phyloP scores from a whole-genome alignment of 2,888 invertebrate species.

The Sicus ferrugineus region DNA sequence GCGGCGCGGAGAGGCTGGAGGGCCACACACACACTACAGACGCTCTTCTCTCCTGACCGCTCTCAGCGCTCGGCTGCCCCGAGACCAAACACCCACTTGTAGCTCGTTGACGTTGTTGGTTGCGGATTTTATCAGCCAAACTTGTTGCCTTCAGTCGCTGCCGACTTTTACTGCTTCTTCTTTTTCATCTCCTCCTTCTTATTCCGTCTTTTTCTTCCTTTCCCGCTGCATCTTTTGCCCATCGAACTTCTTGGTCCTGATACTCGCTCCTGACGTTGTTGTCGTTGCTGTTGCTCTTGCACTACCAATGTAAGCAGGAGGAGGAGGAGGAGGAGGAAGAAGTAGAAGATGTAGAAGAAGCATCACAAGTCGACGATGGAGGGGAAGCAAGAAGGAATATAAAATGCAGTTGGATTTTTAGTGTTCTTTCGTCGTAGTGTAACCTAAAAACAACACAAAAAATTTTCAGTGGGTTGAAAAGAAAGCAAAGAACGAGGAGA shows the following conservation, averaged over 20 bases:
- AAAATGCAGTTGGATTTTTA: neutral
- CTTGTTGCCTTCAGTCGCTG: constrained; percentile 40
- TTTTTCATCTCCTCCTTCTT: neutral
- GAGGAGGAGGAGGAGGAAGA: too few species aligned
- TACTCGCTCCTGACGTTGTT: constrained; percentile 3
- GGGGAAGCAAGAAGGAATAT: neutral
- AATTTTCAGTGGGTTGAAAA: constrained; percentile 43
- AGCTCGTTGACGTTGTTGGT: constrained; percentile 43
- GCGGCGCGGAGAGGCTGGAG: too few species aligned
- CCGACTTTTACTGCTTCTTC: constrained; percentile 1
- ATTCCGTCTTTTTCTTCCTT: neutral
- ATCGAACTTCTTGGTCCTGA: neutral
- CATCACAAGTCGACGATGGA: neutral
- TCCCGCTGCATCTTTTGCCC: neutral
- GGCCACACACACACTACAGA: neutral
- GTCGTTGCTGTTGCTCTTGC: constrained; percentile 21
- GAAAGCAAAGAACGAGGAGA: neutral
- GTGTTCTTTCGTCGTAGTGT: constrained; percentile 43
- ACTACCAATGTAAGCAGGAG: neutral
- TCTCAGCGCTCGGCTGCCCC: neutral
- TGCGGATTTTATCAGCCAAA: constrained; percentile 48
- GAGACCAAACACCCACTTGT: constrained; percentile 52
- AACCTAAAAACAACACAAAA: constrained; percentile 60
- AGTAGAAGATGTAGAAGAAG: constrained; percentile 29
- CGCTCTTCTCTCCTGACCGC: neutral